A percentile compares a stretch with the other conserved stretches of the same genome.
These are phyloP conservation scores for Pyrgilauda ruficollis DNA, from an alignment of 2,113 vertebrate genomes.

Conservation along the genomic window DNA sequence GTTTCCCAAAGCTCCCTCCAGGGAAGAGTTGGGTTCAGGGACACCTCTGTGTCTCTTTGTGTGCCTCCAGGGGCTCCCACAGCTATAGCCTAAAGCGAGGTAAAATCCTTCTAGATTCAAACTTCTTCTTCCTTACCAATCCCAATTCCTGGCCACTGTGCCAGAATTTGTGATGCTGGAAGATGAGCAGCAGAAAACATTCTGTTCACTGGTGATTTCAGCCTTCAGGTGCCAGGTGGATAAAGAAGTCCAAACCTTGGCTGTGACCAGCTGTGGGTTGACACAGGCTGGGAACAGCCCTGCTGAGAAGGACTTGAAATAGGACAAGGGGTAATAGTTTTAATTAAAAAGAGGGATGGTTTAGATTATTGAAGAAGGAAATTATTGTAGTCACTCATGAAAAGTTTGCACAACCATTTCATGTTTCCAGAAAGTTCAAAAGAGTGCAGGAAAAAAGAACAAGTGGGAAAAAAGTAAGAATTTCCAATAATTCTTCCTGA, in stretches of 20 bases:
- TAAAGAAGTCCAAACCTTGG: background rate
- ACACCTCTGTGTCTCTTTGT: background rate
- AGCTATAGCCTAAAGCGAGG: background rate
- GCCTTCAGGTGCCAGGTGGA: background rate
- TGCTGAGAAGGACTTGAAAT: background rate
- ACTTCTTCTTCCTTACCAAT: background rate
- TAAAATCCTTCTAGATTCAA: background rate
- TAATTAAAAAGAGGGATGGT: background rate
- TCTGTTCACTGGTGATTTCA: background rate
- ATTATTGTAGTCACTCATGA: background rate
- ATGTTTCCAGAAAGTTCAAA: background rate
- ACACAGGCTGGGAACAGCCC: background rate
- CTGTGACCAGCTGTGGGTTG: background rate
- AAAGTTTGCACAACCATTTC: background rate
- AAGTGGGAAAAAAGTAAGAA: background rate
- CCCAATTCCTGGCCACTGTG: background rate
- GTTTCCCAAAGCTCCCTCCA: background rate
- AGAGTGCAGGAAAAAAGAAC: accelerated
- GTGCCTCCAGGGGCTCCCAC: background rate
- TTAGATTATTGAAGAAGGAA: background rate
- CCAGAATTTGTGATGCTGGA: background rate
- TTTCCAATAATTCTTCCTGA: background rate
- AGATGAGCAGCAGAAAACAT: background rate
- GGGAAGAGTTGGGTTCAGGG: background rate
- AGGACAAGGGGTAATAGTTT: background rate